A percentile compares a stretch with the other conserved stretches of the same genome.
Evolutionary conservation across 2,797 vertebrate species (phyloP).

Genomic region (Gambelia wislizenii): DNA sequence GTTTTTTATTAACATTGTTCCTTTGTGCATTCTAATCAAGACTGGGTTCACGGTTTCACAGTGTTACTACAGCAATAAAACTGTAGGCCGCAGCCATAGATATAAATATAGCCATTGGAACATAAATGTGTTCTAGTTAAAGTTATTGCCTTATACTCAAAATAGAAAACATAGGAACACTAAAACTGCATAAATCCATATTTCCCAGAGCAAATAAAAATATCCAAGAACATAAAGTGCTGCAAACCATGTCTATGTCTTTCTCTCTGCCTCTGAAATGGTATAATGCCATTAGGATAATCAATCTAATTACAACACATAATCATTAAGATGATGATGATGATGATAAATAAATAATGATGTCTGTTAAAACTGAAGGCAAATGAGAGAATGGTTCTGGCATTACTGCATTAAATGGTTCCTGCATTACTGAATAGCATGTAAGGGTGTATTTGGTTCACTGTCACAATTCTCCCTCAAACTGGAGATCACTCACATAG

Average conservation of each 20-base stretch:
- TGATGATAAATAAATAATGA: too few relatives aligned
- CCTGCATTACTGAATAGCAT: background rate
- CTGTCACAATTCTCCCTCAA: too few relatives aligned
- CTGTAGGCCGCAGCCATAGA: slow-evolving; percentile 24
- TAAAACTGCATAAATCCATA: slow-evolving; percentile 29
- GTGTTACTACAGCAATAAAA: slow-evolving; percentile 14
- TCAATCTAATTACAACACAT: background rate
- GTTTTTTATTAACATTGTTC: background rate
- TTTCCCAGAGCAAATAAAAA: slow-evolving; percentile 3
- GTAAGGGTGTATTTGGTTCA: background rate
- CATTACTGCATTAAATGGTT: background rate
- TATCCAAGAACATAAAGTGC: slow-evolving; percentile 14
- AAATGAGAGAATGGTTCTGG: background rate
- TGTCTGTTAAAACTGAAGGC: background rate
- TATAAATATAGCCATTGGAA: slow-evolving; percentile 6
- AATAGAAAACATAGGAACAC: slow-evolving; percentile 9
- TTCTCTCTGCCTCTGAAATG: slow-evolving; percentile 7
- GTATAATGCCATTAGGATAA: background rate
- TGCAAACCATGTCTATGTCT: background rate
- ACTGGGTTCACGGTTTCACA: background rate
- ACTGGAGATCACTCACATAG: too few relatives aligned
- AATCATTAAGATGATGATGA: background rate
- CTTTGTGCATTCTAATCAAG: slow-evolving; percentile 9
- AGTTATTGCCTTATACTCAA: slow-evolving; percentile 29
- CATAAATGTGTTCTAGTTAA: slow-evolving; percentile 13